These are phyloP conservation scores for Columba guinea DNA, from an alignment of 2,797 vertebrate species.

Conservation along the genomic window DNA sequence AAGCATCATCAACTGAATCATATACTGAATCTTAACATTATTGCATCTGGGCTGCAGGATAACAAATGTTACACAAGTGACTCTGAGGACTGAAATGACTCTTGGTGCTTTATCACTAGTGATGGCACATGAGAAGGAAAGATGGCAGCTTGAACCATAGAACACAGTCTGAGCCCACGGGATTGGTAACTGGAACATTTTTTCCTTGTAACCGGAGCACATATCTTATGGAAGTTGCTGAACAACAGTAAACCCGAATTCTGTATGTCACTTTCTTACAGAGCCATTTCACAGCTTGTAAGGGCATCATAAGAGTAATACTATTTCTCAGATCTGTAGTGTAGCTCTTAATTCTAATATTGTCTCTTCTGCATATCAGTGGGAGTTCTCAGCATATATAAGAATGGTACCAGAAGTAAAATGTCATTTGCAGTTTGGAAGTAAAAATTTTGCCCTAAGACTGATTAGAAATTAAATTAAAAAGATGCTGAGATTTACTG, in stretches of 20 bases:
- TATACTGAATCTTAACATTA: not conserved
- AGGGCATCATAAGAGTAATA: not conserved
- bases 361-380: not conserved
- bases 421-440: not conserved
- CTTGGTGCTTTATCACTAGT: not conserved
- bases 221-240: not conserved
- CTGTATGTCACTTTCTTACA: not conserved
- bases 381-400: not conserved
- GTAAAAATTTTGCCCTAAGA: not conserved
- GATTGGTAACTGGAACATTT: not conserved
- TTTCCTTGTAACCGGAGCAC: not conserved
- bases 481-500: not conserved
- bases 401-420: not conserved
- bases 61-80: constrained; percentile 1
- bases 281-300: not conserved
- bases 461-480: constrained; percentile 31
- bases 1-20: not conserved
- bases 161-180: not conserved
- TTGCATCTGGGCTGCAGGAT: not conserved
- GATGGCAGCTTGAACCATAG: not conserved
- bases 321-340: not conserved
- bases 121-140: not conserved
- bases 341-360: not conserved
- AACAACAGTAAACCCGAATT: not conserved
- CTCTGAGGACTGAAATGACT: constrained; percentile 1